Conservation (phyloP, 2,888 invertebrate genomes). For the Flexamia atlantica region DNA sequence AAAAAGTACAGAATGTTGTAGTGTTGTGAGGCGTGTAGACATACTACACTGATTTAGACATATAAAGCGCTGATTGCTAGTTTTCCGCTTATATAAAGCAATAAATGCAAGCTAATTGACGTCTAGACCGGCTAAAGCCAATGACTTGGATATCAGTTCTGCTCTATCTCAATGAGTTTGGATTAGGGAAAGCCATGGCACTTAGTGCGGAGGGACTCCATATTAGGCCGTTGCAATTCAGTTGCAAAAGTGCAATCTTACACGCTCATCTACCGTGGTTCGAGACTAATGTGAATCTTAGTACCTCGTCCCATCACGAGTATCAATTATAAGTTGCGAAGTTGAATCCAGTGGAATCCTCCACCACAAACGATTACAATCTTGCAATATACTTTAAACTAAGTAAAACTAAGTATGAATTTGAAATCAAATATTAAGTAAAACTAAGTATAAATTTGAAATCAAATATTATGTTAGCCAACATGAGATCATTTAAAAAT, state of each 20-base stretch:
- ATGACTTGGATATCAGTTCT: neutral
- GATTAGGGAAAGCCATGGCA: neutral
- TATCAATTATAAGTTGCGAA: neutral
- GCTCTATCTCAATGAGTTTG: neutral
- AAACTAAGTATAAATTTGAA: too few species aligned
- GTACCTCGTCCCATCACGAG: neutral
- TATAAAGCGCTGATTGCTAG: too few species aligned
- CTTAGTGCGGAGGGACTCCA: neutral
- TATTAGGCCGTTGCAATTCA: neutral
- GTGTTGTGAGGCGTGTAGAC: too few species aligned
- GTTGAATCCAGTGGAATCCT: neutral
- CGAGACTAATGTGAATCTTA: neutral
- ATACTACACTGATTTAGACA: too few species aligned
- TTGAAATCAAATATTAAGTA: too few species aligned
- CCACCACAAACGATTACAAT: neutral
- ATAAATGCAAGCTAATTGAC: constrained; percentile 10
- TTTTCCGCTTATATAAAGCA: too few species aligned
- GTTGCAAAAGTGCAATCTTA: constrained; percentile 7
- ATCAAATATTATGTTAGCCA: too few species aligned
- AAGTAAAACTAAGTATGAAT: neutral
- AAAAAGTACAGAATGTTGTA: too few species aligned
- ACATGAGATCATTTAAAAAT: too few species aligned
- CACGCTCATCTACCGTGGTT: neutral
- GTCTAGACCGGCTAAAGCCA: neutral
- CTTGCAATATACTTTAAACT: neutral